Percentiles rank a stretch among this genome's conserved stretches.
These are phyloP conservation scores for Enteromius argenteus DNA, from an alignment of 2,797 vertebrate genomes.

Conservation along the genomic window DNA sequence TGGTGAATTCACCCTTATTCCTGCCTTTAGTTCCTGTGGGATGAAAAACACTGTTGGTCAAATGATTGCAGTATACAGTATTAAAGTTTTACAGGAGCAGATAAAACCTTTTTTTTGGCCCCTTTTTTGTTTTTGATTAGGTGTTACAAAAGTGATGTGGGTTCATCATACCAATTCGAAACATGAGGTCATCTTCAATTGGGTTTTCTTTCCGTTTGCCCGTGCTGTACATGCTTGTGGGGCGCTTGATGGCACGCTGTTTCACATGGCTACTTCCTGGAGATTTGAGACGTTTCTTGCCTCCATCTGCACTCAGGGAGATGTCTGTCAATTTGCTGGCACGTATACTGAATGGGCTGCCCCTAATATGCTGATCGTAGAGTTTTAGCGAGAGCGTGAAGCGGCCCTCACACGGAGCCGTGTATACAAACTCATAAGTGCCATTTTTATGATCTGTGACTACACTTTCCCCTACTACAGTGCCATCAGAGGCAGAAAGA, in stretches of 20 bases:
- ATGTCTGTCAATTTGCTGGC: conserved; percentile 88
- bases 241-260: conserved; percentile 92
- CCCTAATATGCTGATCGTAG: conserved; percentile 94
- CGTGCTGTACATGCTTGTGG: conserved; percentile 96
- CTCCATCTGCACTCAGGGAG: conserved; percentile 84
- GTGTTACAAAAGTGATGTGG: background rate
- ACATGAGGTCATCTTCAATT: conserved; percentile 95
- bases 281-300: conserved; percentile 92
- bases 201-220: conserved; percentile 96
- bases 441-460: conserved; percentile 97
- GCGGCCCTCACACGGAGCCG: conserved; percentile 88
- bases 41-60: conserved; percentile 41
- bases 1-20: conserved; percentile 99
- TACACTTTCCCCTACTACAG: conserved; percentile 82
- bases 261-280: conserved; percentile 91
- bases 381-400: conserved; percentile 90
- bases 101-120: background rate
- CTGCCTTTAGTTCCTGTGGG: conserved; percentile 93
- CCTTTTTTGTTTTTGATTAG: background rate
- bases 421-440: conserved; percentile 93
- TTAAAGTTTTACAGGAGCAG: background rate
- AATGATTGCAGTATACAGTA: background rate
- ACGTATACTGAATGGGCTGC: conserved; percentile 93
- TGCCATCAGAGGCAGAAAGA: conserved; percentile 83
- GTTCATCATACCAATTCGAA: conserved; percentile 86